Evolutionary conservation across 2,888 invertebrate species (phyloP), one percentile per base, ranked within the genome.

Genomic region (Caradrina clavipalpis): DNA sequence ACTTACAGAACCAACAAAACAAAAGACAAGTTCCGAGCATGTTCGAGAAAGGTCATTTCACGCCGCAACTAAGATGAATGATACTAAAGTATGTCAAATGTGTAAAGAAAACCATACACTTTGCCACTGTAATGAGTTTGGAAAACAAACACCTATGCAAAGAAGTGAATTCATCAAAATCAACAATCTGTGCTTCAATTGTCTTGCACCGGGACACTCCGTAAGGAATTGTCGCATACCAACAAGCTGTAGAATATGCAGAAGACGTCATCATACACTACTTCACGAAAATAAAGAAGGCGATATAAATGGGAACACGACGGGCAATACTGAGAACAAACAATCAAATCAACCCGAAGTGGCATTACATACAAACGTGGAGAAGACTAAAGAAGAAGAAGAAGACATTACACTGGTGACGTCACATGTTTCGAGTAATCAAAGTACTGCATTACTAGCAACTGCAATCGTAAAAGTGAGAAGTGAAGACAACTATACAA

Each of bases 101-200:
- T 84, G 78, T 39, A 73, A 73, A 10, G 77, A 80, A 55, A 63
- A 68, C 17, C 82, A 82, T 55, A 76, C 69, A 15, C 55, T 83
- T 31, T 65, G 79, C 59, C 81, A 85, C 56, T 85, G 83, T 65
- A 81, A 79, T 53, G 67, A 76, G 10, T 84, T 84, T 49, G 56
- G 35, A 8, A 77, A 78, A 35, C 39, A 67, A 21, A 26, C 58
- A 64, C 75, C 78, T 17, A 56, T 31, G 31, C 64, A 82, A 53
- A 73, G 82, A 75, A 77, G 69, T 42, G 65, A 84, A n/a, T 82
- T 62, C 45, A 61, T 66, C 3, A 69, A 65, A 54, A 69, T 21
- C 11, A 81, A 80, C 4, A 50, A 79, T 1, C 47, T 85, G n/a
- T 84, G 84, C 56, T 86, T 70, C 62, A 84, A 83, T 51, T 86